Evolutionary conservation across 1,140 invertebrate genomes (phyloP), one percentile per base, ranked within the genome.

Genomic region (Drosophila oshimai): DNA sequence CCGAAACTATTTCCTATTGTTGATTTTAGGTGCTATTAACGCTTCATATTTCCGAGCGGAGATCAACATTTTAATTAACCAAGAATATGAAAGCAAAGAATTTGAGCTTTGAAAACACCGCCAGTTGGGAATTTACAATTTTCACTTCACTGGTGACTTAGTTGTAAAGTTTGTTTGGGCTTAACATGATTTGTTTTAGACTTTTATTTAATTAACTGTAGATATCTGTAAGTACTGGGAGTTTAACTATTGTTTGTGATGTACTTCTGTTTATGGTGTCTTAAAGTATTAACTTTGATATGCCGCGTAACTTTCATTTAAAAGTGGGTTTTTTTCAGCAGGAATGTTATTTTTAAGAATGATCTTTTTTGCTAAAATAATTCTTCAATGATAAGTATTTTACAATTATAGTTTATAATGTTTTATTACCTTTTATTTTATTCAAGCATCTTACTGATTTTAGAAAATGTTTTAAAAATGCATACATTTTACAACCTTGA

Each of bases 41-140:
- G 42, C 26, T 49, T 34, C 28, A 34, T 15, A 44, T 34, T 46
- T 31, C n/a, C 31, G 31, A 33, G 20, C 34, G 20, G 22, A 18
- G 33, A 42, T 51, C 45, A 46, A 72, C 68, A 51, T 51, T 71
- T 49, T 72, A 72, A 72, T 72, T 71, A 72, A 24, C 37, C 64
- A 17, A 37, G 13, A 22, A 65, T 7, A 28, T 53, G 15, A 3
- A 17, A 44, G 15, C 39, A 46, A 28, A 31, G 18, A 26, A 51
- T 51, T 36, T 9, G 33, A 62, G 28, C 24, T 36, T 45, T 31
- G 44, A 44, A 78, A 62, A 61, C 7, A 36, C 36, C 51, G 57
- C 36, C 13, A 31, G 45, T 64, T 36, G 54, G 53, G 3, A 34
- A 64, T 54, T 6, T n/a, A 39, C 36, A 10, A 5, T 10, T 39